These are phyloP conservation scores for Pseudanteris insignis DNA, from an alignment of 2,888 invertebrate genomes.

Conservation along the genomic window DNA sequence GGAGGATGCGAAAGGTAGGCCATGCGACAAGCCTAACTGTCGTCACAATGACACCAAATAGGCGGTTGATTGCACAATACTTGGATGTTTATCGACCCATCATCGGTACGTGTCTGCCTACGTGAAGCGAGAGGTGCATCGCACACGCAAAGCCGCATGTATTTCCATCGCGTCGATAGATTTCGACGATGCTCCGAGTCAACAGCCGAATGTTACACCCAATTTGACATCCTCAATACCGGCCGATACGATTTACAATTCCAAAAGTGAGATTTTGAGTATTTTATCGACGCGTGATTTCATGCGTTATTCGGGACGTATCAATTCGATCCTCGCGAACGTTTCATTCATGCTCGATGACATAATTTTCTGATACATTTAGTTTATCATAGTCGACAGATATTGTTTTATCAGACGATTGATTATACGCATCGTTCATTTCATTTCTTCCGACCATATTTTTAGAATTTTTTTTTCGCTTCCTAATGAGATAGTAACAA, in stretches of 20 bases:
- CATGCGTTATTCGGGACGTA: slow-evolving; percentile 27
- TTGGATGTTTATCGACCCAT: slow-evolving; percentile 65
- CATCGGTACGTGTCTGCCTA: slow-evolving; percentile 56
- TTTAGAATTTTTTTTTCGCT: no score
- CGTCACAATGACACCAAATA: slow-evolving; percentile 66
- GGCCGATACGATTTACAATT: slow-evolving; percentile 56
- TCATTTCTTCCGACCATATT: no score
- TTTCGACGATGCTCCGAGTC: slow-evolving; percentile 53
- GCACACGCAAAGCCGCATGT: slow-evolving; percentile 40
- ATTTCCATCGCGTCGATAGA: slow-evolving; percentile 30
- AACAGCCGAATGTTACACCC: slow-evolving; percentile 65
- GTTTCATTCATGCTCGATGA: slow-evolving; percentile 11
- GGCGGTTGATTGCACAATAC: slow-evolving; percentile 66
- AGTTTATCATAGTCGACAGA: no score
- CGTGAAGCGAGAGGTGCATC: slow-evolving; percentile 32
- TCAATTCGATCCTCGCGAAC: slow-evolving; percentile 7
- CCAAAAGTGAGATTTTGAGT: slow-evolving; percentile 43
- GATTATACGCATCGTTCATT: no score
- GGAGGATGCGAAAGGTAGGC: slow-evolving; percentile 56
- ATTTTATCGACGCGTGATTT: slow-evolving; percentile 34
- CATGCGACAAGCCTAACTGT: slow-evolving; percentile 56
- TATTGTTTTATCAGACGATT: no score
- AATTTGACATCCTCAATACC: slow-evolving; percentile 63
- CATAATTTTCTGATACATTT: slow-evolving; percentile 3
- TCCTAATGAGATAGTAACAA: no score